A percentile compares a stretch with the other conserved stretches of the same genome.
Evolutionary conservation across 2,797 vertebrate genomes (phyloP).

Genomic region (Sarcophilus harrisii): DNA sequence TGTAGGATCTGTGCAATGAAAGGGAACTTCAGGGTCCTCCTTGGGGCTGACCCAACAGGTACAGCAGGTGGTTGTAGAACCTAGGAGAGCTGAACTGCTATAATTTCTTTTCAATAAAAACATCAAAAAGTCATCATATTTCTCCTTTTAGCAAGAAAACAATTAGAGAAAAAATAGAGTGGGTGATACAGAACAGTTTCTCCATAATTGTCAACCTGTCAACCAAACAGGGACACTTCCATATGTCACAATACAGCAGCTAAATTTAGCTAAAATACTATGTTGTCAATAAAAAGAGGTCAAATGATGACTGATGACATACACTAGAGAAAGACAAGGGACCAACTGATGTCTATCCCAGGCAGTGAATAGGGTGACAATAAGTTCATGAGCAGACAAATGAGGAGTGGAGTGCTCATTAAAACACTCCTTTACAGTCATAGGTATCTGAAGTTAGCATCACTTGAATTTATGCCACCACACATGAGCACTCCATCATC

Average conservation of each 20-base stretch:
- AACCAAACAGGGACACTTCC: background rate
- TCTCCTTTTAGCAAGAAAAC: background rate
- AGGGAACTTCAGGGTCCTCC: background rate
- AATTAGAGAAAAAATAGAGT: background rate
- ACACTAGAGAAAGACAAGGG: background rate
- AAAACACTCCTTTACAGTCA: background rate
- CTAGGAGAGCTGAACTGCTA: background rate
- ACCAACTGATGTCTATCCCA: background rate
- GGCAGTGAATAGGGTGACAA: background rate
- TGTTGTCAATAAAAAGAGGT: background rate
- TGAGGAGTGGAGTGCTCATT: background rate
- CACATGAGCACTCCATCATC: background rate
- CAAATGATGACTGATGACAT: background rate
- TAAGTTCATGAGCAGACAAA: background rate
- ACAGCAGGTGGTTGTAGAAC: background rate
- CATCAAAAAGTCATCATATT: background rate
- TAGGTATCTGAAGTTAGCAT: background rate
- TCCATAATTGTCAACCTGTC: background rate
- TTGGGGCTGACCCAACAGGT: background rate
- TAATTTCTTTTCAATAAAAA: background rate
- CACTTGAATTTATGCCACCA: background rate
- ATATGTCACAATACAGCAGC: background rate
- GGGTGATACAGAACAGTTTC: background rate
- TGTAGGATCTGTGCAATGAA: background rate
- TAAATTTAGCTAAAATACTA: slow-evolving; percentile 10